Base-by-base conservation (phyloP, 2,113 vertebrate species). In the Verasper variegatus region DNA sequence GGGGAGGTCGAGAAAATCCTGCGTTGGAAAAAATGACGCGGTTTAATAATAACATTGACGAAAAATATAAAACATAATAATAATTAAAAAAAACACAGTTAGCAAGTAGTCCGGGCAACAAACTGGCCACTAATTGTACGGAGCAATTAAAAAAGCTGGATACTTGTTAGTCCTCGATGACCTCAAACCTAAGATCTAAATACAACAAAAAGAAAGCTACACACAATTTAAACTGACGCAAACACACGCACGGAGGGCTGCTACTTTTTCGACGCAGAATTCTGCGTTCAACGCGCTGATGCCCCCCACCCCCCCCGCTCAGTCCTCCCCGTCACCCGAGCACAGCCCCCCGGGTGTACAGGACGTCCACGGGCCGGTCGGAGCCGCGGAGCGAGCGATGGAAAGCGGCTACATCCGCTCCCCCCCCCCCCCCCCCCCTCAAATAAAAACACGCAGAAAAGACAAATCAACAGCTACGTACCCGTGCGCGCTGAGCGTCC, bases 21-120 rank as follows among this genome's bases (percentile, higher is more conserved):
- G 82, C 82, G 84, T 74, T 86, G 76, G 20, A n/a, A 65, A 79
- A 87, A 87, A 90, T 35, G 40, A 88, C 82, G 85, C 84, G 73
- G 61, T 91, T 89, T 84, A 89, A 87, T 51, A 5, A 51, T 18
- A 51, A 51, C 47, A 51, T 6, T 51, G 40, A 13, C 40, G 10
- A 42, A 3, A 37, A 13, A 42, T 42, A 42, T 0, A 40, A 42
- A 6, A 7, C 18, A 18, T 18, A 51, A 18, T 15, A 49, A 18
- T 51, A 7, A 6, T 5, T 7, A 49, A 1, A 17, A 49, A 49
- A 51, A 51, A 51, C 18, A 17, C 14, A 51, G 7, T 51, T 51
- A 6, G 20, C 20, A 20, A 9, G 8, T 51, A 18, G 47, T 51
- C 47, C 47, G 47, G 2, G 47, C 47, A 51, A 18, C 15, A 51